Evolutionary conservation across 2,888 invertebrate genomes (phyloP).

Genomic region (Andricus curvator): DNA sequence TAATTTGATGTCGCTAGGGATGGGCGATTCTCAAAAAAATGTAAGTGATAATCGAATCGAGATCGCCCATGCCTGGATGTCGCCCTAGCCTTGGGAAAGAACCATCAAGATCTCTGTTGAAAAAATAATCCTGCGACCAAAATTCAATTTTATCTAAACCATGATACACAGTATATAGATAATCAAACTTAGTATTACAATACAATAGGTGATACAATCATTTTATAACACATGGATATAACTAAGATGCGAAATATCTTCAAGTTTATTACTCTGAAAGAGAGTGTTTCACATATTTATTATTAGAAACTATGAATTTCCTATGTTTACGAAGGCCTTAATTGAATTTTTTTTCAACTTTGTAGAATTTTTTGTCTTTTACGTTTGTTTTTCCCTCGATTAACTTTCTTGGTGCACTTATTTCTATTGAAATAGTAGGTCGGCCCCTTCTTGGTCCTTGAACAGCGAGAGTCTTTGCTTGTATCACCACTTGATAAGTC

Average conservation of each 20-base stretch:
- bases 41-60: too few relatives aligned
- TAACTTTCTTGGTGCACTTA: constrained; percentile 2
- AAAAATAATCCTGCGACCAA: constrained; percentile 24
- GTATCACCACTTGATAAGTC: constrained; percentile 27
- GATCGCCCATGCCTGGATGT: neutral
- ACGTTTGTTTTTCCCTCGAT: constrained; percentile 14
- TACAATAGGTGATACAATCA: constrained; percentile 2
- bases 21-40: too few relatives aligned
- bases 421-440: constrained; percentile 33
- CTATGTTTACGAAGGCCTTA: neutral
- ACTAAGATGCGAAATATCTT: neutral
- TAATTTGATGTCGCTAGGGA: neutral
- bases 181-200: constrained; percentile 4
- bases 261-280: neutral
- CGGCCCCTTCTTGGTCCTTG: constrained; percentile 28
- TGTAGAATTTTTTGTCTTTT: constrained; percentile 6
- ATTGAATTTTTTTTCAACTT: neutral
- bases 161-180: constrained; percentile 20
- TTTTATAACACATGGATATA: neutral
- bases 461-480: constrained; percentile 32
- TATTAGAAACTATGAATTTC: neutral
- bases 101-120: constrained; percentile 26
- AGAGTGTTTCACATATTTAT: constrained; percentile 1
- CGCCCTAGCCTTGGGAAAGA: neutral
- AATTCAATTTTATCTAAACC: constrained; percentile 36